Percentiles rank a stretch among this genome's conserved stretches.
Conservation (phyloP, 1,140 invertebrate genomes). For the Ostrea denselamellosa region DNA sequence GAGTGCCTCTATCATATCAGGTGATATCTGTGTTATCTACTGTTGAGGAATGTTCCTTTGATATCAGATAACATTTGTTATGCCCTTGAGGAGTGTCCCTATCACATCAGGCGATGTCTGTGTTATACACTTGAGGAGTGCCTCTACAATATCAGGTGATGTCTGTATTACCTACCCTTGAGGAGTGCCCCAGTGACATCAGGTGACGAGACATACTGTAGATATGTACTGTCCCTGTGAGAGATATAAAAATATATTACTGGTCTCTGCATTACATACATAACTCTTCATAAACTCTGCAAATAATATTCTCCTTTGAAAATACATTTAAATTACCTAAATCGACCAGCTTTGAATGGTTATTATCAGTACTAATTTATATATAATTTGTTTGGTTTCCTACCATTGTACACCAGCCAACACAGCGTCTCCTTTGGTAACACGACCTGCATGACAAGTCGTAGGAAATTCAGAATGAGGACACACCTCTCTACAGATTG, state of each 20-base stretch:
- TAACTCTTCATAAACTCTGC: not conserved
- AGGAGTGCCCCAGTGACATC: constrained; percentile 76
- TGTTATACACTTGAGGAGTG: too few species aligned
- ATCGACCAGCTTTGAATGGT: too few species aligned
- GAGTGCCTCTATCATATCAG: too few species aligned
- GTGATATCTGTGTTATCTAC: too few species aligned
- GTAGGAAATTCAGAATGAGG: constrained; percentile 72
- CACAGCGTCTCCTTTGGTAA: constrained; percentile 75
- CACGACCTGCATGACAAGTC: constrained; percentile 75
- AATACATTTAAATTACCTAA: not conserved
- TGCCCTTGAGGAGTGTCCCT: too few species aligned
- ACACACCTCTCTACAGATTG: constrained; percentile 74
- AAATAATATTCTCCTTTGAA: not conserved
- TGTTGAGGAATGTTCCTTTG: too few species aligned
- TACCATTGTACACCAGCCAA: constrained; percentile 79
- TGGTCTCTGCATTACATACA: too few species aligned
- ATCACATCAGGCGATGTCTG: too few species aligned
- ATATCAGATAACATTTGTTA: too few species aligned
- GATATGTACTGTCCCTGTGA: constrained; percentile 76
- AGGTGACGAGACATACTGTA: constrained; percentile 77
- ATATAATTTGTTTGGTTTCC: not conserved
- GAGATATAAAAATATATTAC: not conserved
- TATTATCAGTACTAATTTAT: not conserved
- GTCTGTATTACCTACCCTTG: constrained; percentile 67
- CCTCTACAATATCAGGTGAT: too few species aligned